These are phyloP conservation scores for Cirrhinus mrigala DNA, from an alignment of 2,797 vertebrate genomes.

Conservation along the genomic window DNA sequence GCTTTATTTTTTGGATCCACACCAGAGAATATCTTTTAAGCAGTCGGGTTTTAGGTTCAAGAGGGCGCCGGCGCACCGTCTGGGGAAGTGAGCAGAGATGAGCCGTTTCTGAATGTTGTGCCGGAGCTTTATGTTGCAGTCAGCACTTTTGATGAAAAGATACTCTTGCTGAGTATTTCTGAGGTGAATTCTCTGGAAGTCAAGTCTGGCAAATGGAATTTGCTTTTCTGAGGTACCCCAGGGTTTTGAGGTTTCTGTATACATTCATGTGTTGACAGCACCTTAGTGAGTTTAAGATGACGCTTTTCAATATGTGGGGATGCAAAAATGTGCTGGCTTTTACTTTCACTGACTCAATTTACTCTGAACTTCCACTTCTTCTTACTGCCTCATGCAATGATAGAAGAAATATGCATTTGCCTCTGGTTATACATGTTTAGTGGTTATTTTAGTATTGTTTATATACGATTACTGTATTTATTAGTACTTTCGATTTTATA, in stretches of 20 bases:
- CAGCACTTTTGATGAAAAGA: slow-evolving; percentile 23
- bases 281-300: slow-evolving; percentile 4
- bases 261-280: slow-evolving; percentile 17
- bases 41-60: slow-evolving; percentile 16
- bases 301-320: background rate
- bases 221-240: background rate
- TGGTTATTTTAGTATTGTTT: background rate
- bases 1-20: slow-evolving; percentile 12
- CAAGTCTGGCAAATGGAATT: slow-evolving; percentile 12
- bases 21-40: background rate
- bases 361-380: background rate
- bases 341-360: background rate
- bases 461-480: background rate
- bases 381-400: background rate
- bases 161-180: background rate
- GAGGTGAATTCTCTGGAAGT: slow-evolving; percentile 7
- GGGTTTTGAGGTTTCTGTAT: slow-evolving; percentile 26
- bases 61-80: background rate
- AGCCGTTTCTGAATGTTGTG: background rate
- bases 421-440: background rate
- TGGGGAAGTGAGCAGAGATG: background rate
- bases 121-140: slow-evolving; percentile 18
- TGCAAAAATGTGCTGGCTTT: background rate
- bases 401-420: background rate
- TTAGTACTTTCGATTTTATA: background rate